Evolutionary conservation across 2,113 vertebrate species (phyloP), one percentile per base, ranked within the genome.

Genomic region (Copsychus sechellarum): DNA sequence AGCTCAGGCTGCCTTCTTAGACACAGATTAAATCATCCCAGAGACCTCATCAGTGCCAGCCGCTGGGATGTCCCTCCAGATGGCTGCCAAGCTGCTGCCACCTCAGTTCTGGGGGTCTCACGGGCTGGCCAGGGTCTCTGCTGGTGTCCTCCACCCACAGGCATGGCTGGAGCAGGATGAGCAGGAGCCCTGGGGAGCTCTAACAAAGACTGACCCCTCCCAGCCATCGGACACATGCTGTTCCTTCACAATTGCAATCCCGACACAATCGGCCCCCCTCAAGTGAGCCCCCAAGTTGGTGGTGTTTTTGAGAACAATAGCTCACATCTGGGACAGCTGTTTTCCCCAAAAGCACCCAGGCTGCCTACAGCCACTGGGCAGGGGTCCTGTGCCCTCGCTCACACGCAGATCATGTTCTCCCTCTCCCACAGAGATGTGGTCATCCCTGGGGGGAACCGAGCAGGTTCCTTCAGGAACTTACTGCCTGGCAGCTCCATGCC

Each of bases 261-360:
- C 2, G 1, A 92, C 50, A 85, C 86, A 95, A 95, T 83, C 26
- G 3, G 36, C 74, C 87, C 78, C 85, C 85, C 83, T 65, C 28
- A 7, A 91, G 66, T 9, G 53, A 88, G 73, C 70, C 78, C 84
- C 81, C 1, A 6, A 66, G 91, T 16, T 51, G 56, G 60, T 31
- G 60, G 60, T 16, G 71, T 8, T 54, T 3, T 9, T 16, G 65
- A 74, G 88, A 95, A 96, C 92, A 96, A 96, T 95, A 83, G 93
- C 90, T 64, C 83, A 80, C 92, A 94, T 96, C 93, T 94, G 91
- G 87, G 50, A 77, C 85, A 91, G 86, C 73, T 87, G 79, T 93
- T 95, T 91, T 83, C 80, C 76, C 91, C 40, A 1, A 70, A 87
- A 95, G 92, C 58, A 11, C 69, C 73, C 81, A 15, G 18, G 77